Conservation (phyloP, 2,888 invertebrate species). For the Pachydiplax longipennis region DNA sequence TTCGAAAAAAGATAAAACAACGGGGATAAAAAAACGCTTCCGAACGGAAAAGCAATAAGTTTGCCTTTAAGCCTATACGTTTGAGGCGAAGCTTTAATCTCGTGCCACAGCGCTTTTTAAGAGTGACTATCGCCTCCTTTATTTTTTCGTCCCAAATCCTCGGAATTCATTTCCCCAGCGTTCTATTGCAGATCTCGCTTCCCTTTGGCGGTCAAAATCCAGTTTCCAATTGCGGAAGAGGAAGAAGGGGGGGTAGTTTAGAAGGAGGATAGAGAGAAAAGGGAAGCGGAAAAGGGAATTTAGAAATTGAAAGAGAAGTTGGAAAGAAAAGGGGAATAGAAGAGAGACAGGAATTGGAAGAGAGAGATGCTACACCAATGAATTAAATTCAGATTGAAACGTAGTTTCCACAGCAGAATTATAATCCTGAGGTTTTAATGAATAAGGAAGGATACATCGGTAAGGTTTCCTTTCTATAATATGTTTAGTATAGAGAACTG, state of each 20-base stretch:
- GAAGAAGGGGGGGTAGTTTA: background rate
- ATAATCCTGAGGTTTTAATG: too few relatives aligned
- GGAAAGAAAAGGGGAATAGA: background rate
- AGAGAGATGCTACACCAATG: too few relatives aligned
- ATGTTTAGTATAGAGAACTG: too few relatives aligned
- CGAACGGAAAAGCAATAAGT: background rate
- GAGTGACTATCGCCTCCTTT: constrained; percentile 11
- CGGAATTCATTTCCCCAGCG: constrained; percentile 25
- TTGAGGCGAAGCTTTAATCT: constrained; percentile 32
- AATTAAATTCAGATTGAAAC: too few relatives aligned
- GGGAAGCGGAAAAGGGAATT: background rate
- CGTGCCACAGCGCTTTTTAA: constrained; percentile 32
- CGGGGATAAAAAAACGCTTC: background rate
- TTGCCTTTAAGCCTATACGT: constrained; percentile 13
- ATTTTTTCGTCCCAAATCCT: constrained; percentile 21
- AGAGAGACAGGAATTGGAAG: background rate
- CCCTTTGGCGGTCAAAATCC: constrained; percentile 23
- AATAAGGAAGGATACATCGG: too few relatives aligned
- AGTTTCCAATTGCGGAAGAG: background rate
- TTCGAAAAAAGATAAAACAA: background rate
- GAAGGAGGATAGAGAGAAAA: background rate
- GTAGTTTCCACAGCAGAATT: too few relatives aligned
- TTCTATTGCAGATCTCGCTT: constrained; percentile 13
- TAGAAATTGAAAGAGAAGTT: background rate
- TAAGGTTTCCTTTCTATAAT: too few relatives aligned